These are phyloP conservation scores for Bufo bufo DNA, from an alignment of 2,113 vertebrate species.

Conservation along the genomic window DNA sequence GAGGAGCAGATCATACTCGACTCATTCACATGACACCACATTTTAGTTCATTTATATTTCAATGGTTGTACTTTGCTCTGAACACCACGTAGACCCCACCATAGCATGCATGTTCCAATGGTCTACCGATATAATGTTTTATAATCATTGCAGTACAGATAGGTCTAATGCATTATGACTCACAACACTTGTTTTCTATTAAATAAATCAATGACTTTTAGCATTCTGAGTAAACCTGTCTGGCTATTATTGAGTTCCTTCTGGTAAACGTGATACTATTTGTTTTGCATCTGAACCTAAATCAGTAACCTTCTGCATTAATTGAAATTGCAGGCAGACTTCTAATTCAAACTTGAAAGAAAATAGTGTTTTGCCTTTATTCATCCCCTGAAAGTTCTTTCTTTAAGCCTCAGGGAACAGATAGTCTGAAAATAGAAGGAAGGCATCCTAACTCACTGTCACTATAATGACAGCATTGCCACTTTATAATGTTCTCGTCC, in stretches of 20 bases:
- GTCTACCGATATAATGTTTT: not conserved
- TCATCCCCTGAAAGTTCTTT: not conserved
- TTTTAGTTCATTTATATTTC: not conserved
- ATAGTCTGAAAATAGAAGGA: not conserved
- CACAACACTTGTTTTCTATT: not conserved
- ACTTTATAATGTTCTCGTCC: not conserved
- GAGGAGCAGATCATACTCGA: not conserved
- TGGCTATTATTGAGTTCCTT: not conserved
- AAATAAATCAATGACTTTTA: not conserved
- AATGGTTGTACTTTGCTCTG: not conserved
- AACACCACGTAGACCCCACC: not conserved
- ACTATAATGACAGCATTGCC: not conserved
- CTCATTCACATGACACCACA: not conserved
- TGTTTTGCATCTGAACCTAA: not conserved
- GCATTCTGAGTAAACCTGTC: too few relatives aligned
- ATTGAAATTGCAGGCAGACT: not conserved
- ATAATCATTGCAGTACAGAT: not conserved
- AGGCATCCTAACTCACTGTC: not conserved
- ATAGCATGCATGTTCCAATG: not conserved
- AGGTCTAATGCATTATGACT: not conserved
- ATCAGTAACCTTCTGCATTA: not conserved
- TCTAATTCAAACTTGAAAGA: not conserved
- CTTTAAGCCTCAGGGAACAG: not conserved
- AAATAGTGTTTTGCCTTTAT: not conserved
- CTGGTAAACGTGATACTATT: not conserved